These are phyloP conservation scores for Pseudochirops cupreus DNA, from an alignment of 2,797 vertebrate genomes.

Conservation along the genomic window DNA sequence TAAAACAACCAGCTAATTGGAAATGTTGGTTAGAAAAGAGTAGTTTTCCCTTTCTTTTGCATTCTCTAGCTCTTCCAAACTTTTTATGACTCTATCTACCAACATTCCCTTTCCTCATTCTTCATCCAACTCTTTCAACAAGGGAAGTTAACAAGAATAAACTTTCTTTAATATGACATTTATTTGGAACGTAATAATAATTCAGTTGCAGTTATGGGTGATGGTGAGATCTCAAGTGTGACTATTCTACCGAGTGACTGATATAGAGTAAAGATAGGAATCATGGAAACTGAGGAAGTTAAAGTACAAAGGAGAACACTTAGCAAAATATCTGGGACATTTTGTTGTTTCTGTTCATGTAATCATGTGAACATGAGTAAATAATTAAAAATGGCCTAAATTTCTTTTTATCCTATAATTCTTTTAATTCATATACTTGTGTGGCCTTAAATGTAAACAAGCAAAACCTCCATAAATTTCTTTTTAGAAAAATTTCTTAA, in stretches of 20 bases:
- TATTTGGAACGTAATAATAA: conserved; percentile 3
- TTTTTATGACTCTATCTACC: conserved; percentile 6
- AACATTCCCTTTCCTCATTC: background rate
- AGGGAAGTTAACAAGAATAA: background rate
- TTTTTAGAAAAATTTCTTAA: background rate
- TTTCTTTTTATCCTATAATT: background rate
- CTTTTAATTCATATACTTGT: background rate
- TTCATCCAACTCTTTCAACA: background rate
- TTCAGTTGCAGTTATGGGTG: background rate
- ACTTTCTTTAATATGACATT: background rate
- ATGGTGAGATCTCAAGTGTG: background rate
- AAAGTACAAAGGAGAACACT: background rate
- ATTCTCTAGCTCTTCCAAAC: background rate
- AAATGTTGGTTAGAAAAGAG: background rate
- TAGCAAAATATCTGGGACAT: background rate
- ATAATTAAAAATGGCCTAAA: background rate
- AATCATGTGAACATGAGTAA: background rate
- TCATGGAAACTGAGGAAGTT: background rate
- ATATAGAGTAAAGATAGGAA: background rate
- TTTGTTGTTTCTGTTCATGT: background rate
- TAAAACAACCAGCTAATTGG: background rate
- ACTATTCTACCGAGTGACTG: background rate
- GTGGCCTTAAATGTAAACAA: background rate
- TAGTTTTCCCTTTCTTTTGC: background rate
- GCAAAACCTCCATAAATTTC: background rate